Percentiles rank a stretch among this genome's conserved stretches.
Evolutionary conservation across 2,888 invertebrate genomes (phyloP).

Genomic region (Eudasyphora cyanicolor): DNA sequence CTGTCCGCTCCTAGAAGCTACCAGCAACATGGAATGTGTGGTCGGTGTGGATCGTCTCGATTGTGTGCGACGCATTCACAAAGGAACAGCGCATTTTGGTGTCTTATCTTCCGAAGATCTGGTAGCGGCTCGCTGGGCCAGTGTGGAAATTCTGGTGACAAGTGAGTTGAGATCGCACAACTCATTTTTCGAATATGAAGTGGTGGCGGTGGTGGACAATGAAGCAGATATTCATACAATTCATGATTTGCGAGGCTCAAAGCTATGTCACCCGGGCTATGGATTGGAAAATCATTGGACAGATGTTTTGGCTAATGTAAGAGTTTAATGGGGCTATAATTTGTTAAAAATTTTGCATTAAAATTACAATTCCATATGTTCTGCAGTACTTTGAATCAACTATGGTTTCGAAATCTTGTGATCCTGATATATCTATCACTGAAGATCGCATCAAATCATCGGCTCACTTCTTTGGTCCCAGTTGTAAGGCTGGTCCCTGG

Average conservation of each 20-base stretch:
- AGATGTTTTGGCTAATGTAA: slow-evolving; percentile 87
- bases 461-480: slow-evolving; percentile 87
- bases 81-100: slow-evolving; percentile 90
- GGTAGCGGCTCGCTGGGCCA: slow-evolving; percentile 86
- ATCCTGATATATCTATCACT: slow-evolving; percentile 84
- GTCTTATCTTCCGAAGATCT: slow-evolving; percentile 92
- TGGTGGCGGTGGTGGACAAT: slow-evolving; percentile 85
- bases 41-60: slow-evolving; percentile 88
- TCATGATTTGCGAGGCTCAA: slow-evolving; percentile 84
- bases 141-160: slow-evolving; percentile 85
- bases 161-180: slow-evolving; percentile 84
- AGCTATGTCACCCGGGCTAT: slow-evolving; percentile 91
- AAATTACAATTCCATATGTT: not conserved
- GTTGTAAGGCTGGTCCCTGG: slow-evolving; percentile 94
- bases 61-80: slow-evolving; percentile 89
- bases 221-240: slow-evolving; percentile 83
- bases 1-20: slow-evolving; percentile 84
- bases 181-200: slow-evolving; percentile 83
- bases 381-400: slow-evolving; percentile 87
- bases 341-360: too few relatives aligned
- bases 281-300: slow-evolving; percentile 88
- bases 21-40: slow-evolving; percentile 85
- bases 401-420: slow-evolving; percentile 87
- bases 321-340: slow-evolving; percentile 67
- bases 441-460: slow-evolving; percentile 89